Evolutionary conservation across 2,113 vertebrate genomes (phyloP).

Genomic region (Muntiacus reevesi): DNA sequence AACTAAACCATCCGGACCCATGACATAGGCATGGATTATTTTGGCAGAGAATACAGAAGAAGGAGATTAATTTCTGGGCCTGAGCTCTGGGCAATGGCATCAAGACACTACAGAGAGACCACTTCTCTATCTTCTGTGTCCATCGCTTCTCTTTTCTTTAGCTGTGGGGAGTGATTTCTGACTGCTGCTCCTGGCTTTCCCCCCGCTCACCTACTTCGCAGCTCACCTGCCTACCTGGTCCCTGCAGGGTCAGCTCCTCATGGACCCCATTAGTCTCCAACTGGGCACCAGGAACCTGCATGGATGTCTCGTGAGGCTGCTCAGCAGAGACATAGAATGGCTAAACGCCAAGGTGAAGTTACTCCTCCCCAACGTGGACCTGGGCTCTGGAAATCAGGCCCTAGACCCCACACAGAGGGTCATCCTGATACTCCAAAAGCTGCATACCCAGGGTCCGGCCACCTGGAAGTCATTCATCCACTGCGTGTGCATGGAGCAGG

Average conservation of each 20-base stretch:
- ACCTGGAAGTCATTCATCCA: constrained; percentile 83
- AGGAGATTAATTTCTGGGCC: neutral
- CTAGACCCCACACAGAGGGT: neutral
- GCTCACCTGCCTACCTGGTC: neutral
- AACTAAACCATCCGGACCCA: neutral
- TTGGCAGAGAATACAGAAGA: neutral
- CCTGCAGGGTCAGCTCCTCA: neutral
- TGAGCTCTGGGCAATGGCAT: neutral
- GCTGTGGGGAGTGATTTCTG: neutral
- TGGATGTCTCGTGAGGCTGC: constrained; percentile 75
- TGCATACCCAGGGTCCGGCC: constrained; percentile 47
- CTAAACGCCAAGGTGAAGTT: constrained; percentile 48
- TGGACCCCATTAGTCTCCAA: neutral
- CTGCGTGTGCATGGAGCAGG: constrained; percentile 80
- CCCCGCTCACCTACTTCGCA: neutral
- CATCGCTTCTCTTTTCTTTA: neutral
- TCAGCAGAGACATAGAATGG: constrained; percentile 58
- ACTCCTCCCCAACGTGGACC: constrained; percentile 58
- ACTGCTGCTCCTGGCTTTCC: neutral
- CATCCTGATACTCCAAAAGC: constrained; percentile 73
- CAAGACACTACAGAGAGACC: neutral
- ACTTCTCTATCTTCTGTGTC: neutral
- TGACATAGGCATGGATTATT: neutral
- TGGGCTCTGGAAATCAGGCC: neutral
- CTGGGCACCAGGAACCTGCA: constrained; percentile 63